These are phyloP conservation scores for Rhimphoctona megacephalus DNA, from an alignment of 2,888 invertebrate species.

Conservation along the genomic window DNA sequence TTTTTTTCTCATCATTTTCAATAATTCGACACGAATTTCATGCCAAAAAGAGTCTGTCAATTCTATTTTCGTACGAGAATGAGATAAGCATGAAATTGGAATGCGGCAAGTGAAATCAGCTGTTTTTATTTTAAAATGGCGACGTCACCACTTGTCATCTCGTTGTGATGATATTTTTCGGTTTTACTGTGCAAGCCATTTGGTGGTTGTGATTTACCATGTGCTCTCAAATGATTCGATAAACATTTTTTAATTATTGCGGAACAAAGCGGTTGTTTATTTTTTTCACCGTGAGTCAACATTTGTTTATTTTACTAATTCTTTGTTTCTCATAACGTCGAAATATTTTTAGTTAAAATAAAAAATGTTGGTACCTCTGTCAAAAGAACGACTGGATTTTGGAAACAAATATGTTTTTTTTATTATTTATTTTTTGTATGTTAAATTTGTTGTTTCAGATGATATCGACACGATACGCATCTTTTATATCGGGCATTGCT, in stretches of 20 bases:
- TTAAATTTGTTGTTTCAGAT: constrained; percentile 71
- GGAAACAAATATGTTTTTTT: not conserved
- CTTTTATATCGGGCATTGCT: constrained; percentile 90
- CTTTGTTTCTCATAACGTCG: not conserved
- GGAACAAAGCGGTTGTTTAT: not conserved
- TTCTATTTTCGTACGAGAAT: not conserved
- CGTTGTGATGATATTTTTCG: constrained; percentile 4
- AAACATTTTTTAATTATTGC: not conserved
- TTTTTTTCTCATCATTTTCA: not conserved
- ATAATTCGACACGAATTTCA: not conserved
- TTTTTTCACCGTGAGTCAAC: constrained; percentile 43
- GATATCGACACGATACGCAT: constrained; percentile 84
- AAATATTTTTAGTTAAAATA: not conserved
- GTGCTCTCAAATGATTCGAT: constrained; percentile 29
- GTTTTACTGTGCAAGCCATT: constrained; percentile 24
- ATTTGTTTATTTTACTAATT: not conserved
- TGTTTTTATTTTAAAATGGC: constrained; percentile 52
- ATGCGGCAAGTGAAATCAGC: constrained; percentile 5
- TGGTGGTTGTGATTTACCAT: constrained; percentile 43
- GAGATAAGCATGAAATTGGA: constrained; percentile 9
- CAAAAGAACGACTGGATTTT: not conserved
- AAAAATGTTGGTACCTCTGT: not conserved
- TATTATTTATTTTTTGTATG: not conserved
- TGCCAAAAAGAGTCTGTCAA: not conserved
- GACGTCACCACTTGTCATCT: constrained; percentile 31